Base-by-base conservation (phyloP, 1,140 invertebrate species). In the Drosophila repleta region DNA sequence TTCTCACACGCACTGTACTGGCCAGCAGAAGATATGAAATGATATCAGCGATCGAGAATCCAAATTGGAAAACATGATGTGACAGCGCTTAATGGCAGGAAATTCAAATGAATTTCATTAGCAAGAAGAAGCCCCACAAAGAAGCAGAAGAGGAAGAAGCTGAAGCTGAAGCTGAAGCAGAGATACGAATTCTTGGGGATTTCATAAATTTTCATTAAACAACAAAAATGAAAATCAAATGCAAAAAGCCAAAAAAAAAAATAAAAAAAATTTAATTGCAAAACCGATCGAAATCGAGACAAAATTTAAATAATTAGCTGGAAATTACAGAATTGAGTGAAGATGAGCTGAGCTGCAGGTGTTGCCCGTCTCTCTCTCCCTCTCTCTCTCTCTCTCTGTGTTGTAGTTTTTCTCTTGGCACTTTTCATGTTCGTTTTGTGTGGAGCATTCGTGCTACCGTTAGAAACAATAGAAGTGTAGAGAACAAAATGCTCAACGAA, bases 391-490 rank as follows among this genome's bases (percentile, higher is more conserved):
- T 55, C 1, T 45, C 15, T 58, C 29, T 72, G 56, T 73, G 45
- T 11, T 45, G 35, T 48, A 69, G 57, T 64, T 67, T 57, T 55
- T 52, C 60, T 57, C 29, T 58, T 46, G 35, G 26, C 15, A n/a
- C 18, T 55, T 71, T 58, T 66, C 46, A 56, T 21, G 55, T 57
- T 48, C 45, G 57, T 57, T 70, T 64, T 58, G 61, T 45, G 57
- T 62, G 66, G 52, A 65, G 71, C 75, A 79, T 88, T 69, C 65
- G 43, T 65, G 72, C 64, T 88, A 88, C 83, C 83, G 83, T 88
- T 88, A 88, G 79, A 88, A 79, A 58, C 37, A 29, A 58, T 43
- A 35, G 43, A 45, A 45, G 52, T 17, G 15, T 39, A 63, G 24
- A 45, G 39, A 55, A 29, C 11, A 67, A 70, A 58, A 52, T 48